Evolutionary conservation across 2,113 vertebrate genomes (phyloP).

Genomic region (Neolamprologus tretocephalus): DNA sequence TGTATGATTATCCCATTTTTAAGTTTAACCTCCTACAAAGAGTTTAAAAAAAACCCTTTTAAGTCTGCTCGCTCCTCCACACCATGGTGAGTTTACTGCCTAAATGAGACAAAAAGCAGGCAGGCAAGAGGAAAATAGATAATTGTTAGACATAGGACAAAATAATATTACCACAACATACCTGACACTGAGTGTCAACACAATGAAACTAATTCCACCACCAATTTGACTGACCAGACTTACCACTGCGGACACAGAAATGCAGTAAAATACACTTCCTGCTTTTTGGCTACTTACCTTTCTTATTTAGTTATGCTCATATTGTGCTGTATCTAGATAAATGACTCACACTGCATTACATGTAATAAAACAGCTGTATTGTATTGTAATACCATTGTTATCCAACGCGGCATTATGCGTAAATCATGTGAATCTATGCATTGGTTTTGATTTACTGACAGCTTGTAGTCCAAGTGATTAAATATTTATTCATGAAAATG

Average conservation of each 20-base stretch:
- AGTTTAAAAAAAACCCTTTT: rapidly evolving
- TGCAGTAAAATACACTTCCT: neutral
- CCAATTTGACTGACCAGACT: neutral
- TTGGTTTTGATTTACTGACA: neutral
- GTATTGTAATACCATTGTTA: neutral
- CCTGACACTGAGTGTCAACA: neutral
- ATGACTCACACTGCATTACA: neutral
- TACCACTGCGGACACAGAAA: neutral
- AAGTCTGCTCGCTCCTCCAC: neutral
- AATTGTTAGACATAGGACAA: neutral
- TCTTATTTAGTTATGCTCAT: neutral
- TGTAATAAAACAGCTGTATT: neutral
- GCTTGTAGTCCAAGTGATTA: neutral
- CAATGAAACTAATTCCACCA: neutral
- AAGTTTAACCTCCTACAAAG: neutral
- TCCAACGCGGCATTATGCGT: rapidly evolving
- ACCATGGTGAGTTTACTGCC: neutral
- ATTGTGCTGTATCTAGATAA: neutral
- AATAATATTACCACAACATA: neutral
- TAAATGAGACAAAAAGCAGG: rapidly evolving
- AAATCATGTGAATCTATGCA: neutral
- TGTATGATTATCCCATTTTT: neutral
- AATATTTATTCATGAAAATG: neutral
- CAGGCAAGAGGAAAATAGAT: neutral
- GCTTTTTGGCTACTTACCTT: neutral